These are phyloP conservation scores for Cryptotermes secundus DNA, from an alignment of 1,140 invertebrate genomes.

Conservation along the genomic window DNA sequence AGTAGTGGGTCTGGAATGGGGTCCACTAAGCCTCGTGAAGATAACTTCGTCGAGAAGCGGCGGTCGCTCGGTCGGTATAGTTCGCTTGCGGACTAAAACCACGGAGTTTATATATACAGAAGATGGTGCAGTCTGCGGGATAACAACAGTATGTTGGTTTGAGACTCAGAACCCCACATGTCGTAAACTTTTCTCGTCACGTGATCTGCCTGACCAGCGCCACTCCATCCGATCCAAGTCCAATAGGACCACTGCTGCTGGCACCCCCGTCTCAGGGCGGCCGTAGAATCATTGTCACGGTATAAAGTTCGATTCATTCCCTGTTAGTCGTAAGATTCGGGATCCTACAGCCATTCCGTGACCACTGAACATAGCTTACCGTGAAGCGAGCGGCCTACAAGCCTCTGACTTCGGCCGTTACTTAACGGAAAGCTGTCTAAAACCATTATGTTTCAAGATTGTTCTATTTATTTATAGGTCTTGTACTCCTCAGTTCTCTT, in stretches of 20 bases:
- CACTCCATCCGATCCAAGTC: conserved; percentile 24
- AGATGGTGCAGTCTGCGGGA: neutral
- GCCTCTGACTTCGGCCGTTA: neutral
- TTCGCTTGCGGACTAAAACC: no score
- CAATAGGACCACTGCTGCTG: neutral
- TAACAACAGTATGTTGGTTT: neutral
- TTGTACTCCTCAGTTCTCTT: no score
- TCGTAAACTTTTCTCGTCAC: conserved; percentile 27
- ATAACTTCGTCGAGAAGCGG: no score
- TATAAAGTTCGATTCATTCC: neutral
- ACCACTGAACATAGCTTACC: conserved; percentile 21
- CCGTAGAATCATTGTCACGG: conserved; percentile 27
- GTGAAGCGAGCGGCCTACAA: neutral
- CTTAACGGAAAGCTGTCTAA: neutral
- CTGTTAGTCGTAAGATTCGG: conserved; percentile 19
- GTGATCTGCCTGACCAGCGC: neutral
- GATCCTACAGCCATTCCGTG: conserved; percentile 20
- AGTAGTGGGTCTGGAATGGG: no score
- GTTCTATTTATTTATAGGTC: no score
- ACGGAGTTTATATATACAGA: no score
- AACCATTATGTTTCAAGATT: no score
- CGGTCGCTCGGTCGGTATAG: no score
- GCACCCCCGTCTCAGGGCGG: neutral
- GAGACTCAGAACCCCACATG: conserved; percentile 4
- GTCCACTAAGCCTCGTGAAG: no score